Percentiles rank a stretch among this genome's conserved stretches.
These are phyloP conservation scores for Aleiodes sp. DNA, from an alignment of 1,140 invertebrate genomes.

Conservation along the genomic window DNA sequence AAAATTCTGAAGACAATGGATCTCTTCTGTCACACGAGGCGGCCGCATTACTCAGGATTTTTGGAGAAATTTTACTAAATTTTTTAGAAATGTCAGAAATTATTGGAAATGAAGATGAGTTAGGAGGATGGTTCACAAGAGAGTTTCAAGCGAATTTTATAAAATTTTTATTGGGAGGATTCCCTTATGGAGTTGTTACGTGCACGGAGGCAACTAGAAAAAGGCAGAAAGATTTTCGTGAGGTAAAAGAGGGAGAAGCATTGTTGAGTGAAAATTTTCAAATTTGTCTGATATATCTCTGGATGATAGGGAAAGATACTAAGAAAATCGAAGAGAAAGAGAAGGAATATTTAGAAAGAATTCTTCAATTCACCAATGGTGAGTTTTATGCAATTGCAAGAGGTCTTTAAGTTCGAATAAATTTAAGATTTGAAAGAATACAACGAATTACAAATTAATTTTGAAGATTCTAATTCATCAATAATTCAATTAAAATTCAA, in stretches of 20 bases:
- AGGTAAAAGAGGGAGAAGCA: neutral
- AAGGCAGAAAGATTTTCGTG: neutral
- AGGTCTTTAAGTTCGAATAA: too few species aligned
- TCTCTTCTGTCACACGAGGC: constrained; percentile 62
- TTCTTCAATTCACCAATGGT: constrained; percentile 41
- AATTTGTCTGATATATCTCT: constrained; percentile 55
- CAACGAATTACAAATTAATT: too few species aligned
- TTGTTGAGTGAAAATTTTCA: constrained; percentile 50
- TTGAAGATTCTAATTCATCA: too few species aligned
- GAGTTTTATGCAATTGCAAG: neutral
- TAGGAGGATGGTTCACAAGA: neutral
- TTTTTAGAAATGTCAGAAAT: constrained; percentile 67
- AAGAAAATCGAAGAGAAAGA: neutral
- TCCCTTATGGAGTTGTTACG: neutral
- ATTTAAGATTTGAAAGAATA: too few species aligned
- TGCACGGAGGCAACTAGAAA: neutral
- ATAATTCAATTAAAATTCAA: constrained; percentile 15
- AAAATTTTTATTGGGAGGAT: neutral
- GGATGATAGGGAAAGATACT: constrained; percentile 39
- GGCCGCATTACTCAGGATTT: constrained; percentile 67
- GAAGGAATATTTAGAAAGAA: constrained; percentile 26
- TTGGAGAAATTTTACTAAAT: constrained; percentile 68
- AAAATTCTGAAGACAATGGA: constrained; percentile 34
- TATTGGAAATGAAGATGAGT: neutral
- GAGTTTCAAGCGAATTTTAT: neutral